Conservation (phyloP, 2,797 vertebrate genomes). For the Myotis findleyi region DNA sequence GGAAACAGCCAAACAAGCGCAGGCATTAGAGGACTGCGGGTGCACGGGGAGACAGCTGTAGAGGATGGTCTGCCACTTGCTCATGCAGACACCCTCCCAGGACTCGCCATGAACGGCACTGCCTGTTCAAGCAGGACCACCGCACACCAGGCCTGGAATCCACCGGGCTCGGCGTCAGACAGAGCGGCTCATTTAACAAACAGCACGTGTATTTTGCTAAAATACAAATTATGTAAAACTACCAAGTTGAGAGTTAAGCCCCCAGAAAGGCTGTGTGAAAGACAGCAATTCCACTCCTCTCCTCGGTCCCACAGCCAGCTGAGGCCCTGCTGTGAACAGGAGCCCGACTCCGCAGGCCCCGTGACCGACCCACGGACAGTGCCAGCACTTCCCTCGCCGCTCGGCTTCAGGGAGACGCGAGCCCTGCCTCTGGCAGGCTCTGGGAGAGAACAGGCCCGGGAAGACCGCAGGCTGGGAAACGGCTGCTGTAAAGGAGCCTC, state of each 20-base stretch:
- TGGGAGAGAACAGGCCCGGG: not conserved
- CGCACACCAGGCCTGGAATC: too few species aligned
- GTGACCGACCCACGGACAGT: accelerated
- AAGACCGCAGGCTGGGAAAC: not conserved
- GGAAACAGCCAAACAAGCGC: not conserved
- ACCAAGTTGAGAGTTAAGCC: not conserved
- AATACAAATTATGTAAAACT: not conserved
- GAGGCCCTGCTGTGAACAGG: not conserved
- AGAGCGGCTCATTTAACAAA: not conserved
- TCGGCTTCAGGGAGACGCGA: not conserved
- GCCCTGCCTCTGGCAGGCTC: too few species aligned
- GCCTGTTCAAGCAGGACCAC: not conserved
- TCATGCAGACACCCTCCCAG: accelerated
- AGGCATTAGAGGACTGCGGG: accelerated
- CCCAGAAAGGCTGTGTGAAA: not conserved
- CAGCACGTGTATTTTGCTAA: not conserved
- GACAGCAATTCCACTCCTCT: not conserved
- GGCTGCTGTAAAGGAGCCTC: not conserved
- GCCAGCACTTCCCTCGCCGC: not conserved
- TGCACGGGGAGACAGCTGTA: accelerated
- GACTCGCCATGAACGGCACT: not conserved
- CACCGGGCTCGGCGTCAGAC: not conserved
- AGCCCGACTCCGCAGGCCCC: too few species aligned
- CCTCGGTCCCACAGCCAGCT: not conserved
- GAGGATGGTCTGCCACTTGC: accelerated